Evolutionary conservation across 2,113 vertebrate genomes (phyloP), one percentile per base, ranked within the genome.

Genomic region (Engraulis encrasicolus): DNA sequence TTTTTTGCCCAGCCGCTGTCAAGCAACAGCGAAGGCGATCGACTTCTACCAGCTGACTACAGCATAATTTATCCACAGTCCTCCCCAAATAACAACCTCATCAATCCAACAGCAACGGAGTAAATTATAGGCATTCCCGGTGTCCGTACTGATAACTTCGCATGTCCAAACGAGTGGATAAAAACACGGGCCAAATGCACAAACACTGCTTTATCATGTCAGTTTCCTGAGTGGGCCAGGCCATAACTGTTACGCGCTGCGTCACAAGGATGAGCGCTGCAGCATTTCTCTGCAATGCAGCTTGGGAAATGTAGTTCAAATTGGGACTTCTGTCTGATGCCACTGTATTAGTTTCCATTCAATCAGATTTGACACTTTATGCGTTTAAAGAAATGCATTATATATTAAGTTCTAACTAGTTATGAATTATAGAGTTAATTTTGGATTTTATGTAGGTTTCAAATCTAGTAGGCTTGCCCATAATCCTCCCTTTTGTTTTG

Each of bases 291-390:
- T 34, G 27, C 66, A 74, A 74, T 74, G 66, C 0, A 0, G 3
- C 66, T 12, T 74, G 66, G 66, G 66, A 36, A 74, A 74, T 74
- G 66, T 74, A 74, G 66, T 74, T 45, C 40, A 45, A 45, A n/a
- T n/a, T n/a, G n/a, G n/a, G n/a, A n/a, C n/a, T n/a, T n/a, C n/a
- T n/a, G n/a, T n/a, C n/a, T n/a, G n/a, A n/a, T n/a, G n/a, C 40
- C 40, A 45, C 4, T 45, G 4, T 5, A 45, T 45, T 45, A 9
- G 40, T 9, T 45, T 45, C 40, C 40, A 45, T 45, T 45, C 4
- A 45, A 3, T 45, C 3, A 5, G 3, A 3, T 5, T 45, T 45
- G 4, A 45, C 40, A 5, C 40, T 45, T 45, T 45, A 45, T 45
- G 3, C 40, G 9, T 45, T 45, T 9, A 45, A 9, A 45, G 40